Evolutionary conservation across 2,888 invertebrate genomes (phyloP).

Genomic region (Gisinianus flammeolus): DNA sequence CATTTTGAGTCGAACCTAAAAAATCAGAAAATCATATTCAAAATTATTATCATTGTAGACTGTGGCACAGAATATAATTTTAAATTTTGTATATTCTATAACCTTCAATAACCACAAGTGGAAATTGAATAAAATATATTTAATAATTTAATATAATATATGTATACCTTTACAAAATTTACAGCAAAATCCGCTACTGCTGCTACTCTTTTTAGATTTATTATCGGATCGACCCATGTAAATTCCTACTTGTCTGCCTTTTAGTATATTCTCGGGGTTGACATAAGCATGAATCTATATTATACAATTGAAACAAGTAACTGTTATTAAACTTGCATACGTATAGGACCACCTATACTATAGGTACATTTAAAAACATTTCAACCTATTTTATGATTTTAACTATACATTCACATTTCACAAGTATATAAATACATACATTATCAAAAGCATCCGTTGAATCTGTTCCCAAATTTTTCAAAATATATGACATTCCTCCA

Average conservation of each 20-base stretch:
- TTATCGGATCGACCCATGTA: slow-evolving; percentile 7
- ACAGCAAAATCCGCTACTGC: not conserved
- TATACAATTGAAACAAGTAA: not conserved
- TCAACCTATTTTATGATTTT: no score
- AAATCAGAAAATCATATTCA: not conserved
- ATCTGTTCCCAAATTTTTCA: slow-evolving; percentile 55
- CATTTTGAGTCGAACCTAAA: not conserved
- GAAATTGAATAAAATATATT: not conserved
- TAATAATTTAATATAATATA: not conserved
- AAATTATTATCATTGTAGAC: not conserved
- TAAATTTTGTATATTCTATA: no score
- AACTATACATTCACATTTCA: not conserved
- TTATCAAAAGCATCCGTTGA: slow-evolving; percentile 40
- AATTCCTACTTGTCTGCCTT: slow-evolving; percentile 50
- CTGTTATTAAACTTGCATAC: no score
- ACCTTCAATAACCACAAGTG: not conserved
- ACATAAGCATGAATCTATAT: slow-evolving; percentile 53
- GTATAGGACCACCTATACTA: no score
- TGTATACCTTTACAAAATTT: slow-evolving; percentile 17
- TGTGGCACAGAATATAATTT: not conserved
- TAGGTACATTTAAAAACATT: not conserved
- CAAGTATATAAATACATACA: slow-evolving; percentile 9
- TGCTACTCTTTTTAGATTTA: not conserved
- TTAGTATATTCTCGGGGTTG: slow-evolving; percentile 54
- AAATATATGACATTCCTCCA: slow-evolving; percentile 46